phyloP scores from a whole-genome alignment of 1,140 invertebrate genomes.

The Plodia interpunctella region DNA sequence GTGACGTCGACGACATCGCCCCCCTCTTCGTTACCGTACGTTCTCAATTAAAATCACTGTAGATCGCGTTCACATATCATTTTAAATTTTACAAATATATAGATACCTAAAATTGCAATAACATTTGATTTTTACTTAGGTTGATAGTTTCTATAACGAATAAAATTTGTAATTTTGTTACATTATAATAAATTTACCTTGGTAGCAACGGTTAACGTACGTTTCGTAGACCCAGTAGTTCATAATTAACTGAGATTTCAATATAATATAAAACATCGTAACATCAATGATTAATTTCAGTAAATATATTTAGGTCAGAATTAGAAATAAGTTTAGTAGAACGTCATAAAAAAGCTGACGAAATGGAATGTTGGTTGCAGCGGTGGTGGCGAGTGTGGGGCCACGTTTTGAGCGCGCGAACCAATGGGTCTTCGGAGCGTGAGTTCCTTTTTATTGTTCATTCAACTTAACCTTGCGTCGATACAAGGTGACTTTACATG shows the following conservation, averaged over 20 bases:
- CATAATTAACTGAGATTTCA: no score
- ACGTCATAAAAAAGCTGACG: neutral
- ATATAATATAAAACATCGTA: no score
- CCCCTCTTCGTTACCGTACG: conserved; percentile 27
- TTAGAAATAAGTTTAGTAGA: no score
- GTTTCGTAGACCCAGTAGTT: no score
- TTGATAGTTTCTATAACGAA: conserved; percentile 31
- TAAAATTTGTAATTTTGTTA: neutral
- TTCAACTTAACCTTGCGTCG: conserved; percentile 67
- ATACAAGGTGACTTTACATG: conserved; percentile 72
- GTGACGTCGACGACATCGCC: conserved; percentile 43
- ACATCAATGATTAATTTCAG: no score
- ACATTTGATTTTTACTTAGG: conserved; percentile 35
- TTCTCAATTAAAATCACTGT: conserved; percentile 16
- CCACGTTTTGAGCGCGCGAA: neutral
- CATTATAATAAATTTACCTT: no score
- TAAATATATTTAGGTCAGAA: no score
- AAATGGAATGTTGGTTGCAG: neutral
- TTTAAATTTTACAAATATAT: conserved; percentile 10
- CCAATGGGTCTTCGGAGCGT: conserved; percentile 7
- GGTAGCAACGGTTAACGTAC: no score
- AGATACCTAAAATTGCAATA: conserved; percentile 37
- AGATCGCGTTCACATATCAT: conserved; percentile 50
- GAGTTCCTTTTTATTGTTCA: conserved; percentile 65
- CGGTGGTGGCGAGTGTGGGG: neutral